Conservation (phyloP, 2,797 vertebrate species). For the Manis pentadactyla region DNA sequence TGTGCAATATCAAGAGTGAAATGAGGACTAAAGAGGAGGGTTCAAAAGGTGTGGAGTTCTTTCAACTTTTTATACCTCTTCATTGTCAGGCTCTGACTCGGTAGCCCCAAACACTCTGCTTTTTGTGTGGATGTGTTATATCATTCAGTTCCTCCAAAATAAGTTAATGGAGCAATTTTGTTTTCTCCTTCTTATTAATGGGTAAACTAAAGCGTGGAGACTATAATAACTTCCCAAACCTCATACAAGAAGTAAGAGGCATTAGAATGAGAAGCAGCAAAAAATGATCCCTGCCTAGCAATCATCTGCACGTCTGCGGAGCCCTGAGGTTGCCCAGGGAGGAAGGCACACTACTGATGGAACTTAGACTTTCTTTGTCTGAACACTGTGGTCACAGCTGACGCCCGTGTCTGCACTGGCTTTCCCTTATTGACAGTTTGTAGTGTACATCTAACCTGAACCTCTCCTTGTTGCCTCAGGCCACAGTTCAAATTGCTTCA, state of each 20-base stretch:
- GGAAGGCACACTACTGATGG: fast-evolving
- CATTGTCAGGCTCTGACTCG: neutral
- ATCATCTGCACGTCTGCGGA: neutral
- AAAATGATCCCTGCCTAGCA: neutral
- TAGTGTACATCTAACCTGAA: neutral
- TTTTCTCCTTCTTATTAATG: neutral
- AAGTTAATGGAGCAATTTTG: neutral
- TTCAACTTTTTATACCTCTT: neutral
- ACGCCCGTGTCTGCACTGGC: neutral
- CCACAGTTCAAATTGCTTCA: neutral
- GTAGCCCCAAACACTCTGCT: neutral
- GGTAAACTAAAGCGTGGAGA: neutral
- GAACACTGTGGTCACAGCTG: neutral
- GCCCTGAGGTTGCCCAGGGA: fast-evolving
- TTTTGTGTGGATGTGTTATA: neutral
- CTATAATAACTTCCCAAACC: neutral
- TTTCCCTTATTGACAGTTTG: too few species aligned
- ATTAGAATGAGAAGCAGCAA: neutral
- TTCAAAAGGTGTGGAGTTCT: neutral
- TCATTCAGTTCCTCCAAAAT: neutral
- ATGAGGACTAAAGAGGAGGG: neutral
- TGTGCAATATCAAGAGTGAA: neutral
- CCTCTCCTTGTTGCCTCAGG: neutral
- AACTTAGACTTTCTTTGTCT: neutral
- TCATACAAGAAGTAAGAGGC: neutral